Conservation (phyloP, 2,113 vertebrate species). For the Struthidea cinerea region DNA sequence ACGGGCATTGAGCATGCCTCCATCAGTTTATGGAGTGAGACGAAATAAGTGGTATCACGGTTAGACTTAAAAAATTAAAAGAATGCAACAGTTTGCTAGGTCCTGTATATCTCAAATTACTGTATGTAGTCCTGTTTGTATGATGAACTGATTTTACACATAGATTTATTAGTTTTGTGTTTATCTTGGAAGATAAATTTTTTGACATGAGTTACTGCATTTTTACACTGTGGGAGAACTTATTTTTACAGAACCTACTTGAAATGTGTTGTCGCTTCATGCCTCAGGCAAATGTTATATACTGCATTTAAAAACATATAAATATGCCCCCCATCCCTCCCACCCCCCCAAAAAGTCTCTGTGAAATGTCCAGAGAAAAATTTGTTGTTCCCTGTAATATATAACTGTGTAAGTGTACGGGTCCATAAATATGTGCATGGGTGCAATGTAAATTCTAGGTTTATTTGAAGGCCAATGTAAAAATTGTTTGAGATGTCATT, state of each 20-base stretch:
- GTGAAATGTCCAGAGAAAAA: background rate
- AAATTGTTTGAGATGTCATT: background rate
- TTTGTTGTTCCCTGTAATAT: background rate
- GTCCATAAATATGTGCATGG: background rate
- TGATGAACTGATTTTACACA: background rate
- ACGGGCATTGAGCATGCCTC: background rate
- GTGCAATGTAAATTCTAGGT: background rate
- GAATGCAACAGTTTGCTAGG: background rate
- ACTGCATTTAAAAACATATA: background rate
- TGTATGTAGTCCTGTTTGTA: background rate
- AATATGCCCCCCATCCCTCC: background rate
- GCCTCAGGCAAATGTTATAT: background rate
- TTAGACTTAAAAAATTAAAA: background rate
- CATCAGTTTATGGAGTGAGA: background rate
- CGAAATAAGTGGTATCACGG: background rate
- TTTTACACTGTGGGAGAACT: background rate
- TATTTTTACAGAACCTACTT: background rate
- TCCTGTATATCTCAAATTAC: background rate
- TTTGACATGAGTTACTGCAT: background rate
- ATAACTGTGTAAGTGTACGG: background rate
- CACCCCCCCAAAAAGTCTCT: rapidly evolving
- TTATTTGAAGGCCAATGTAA: background rate
- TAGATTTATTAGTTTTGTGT: background rate
- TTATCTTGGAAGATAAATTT: background rate
- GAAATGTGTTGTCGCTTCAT: rapidly evolving